Percentiles rank a stretch among this genome's conserved stretches.
Conservation (phyloP, 1,140 invertebrate genomes). For the Polypedilum pembai region DNA sequence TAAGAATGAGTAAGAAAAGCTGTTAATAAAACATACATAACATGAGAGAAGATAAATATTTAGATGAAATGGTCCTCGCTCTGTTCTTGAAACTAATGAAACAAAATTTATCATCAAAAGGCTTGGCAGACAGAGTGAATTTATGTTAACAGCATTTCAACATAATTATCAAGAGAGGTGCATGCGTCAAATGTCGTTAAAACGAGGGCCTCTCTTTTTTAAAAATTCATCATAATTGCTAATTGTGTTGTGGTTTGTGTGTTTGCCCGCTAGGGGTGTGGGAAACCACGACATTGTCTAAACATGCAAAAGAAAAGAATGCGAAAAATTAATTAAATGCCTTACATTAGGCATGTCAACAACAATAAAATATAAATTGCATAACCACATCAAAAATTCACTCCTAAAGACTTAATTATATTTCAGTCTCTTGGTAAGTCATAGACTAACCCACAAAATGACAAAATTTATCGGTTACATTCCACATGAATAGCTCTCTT, state of each 20-base stretch:
- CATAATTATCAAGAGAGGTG: constrained; percentile 8
- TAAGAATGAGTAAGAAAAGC: not conserved
- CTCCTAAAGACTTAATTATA: not conserved
- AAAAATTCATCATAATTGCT: not conserved
- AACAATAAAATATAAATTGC: not conserved
- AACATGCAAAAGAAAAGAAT: not conserved
- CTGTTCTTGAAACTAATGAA: not conserved
- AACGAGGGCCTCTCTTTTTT: not conserved
- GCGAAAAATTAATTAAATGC: not conserved
- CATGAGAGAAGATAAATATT: not conserved
- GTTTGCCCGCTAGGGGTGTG: not conserved
- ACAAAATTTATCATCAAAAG: constrained; percentile 2
- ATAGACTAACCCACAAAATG: not conserved
- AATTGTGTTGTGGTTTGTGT: not conserved
- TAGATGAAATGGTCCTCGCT: not conserved
- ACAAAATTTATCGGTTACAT: not conserved
- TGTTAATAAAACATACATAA: constrained; percentile 5
- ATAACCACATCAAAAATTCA: not conserved
- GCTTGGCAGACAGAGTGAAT: not conserved
- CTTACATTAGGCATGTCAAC: constrained; percentile 8
- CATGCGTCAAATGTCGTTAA: constrained; percentile 10
- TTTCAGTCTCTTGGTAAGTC: not conserved
- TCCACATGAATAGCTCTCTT: not conserved
- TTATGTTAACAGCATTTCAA: not conserved
- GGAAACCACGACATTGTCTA: not conserved